phyloP scores from a whole-genome alignment of 2,888 invertebrate species.

The Caenorhabditis parvicauda region DNA sequence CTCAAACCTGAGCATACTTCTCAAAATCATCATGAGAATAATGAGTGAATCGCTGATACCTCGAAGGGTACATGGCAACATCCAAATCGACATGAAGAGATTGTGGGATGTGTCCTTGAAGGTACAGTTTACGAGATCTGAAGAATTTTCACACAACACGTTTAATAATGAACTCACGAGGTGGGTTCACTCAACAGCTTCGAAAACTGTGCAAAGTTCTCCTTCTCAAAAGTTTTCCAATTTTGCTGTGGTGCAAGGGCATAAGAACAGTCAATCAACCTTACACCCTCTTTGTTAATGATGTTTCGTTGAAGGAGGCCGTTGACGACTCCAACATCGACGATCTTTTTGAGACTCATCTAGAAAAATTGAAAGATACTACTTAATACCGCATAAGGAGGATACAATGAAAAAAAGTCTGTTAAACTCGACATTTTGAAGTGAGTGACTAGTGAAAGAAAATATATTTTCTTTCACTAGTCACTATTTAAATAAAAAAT shows the following conservation, averaged over 20 bases:
- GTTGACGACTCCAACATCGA: conserved; percentile 23
- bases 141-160: conserved; percentile 1
- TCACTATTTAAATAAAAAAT: too few species aligned
- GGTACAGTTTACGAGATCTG: conserved; percentile 31
- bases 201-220: conserved; percentile 47
- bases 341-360: conserved; percentile 34
- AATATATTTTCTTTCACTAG: too few species aligned
- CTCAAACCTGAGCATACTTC: conserved; percentile 39
- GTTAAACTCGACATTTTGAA: too few species aligned
- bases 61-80: conserved; percentile 48
- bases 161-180: conserved; percentile 18
- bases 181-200: conserved; percentile 21
- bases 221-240: conserved; percentile 39
- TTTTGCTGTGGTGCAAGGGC: conserved; percentile 34
- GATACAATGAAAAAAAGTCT: not conserved
- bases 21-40: conserved; percentile 49
- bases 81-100: conserved; percentile 48
- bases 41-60: conserved; percentile 44
- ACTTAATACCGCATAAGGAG: not conserved
- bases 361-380: conserved; percentile 1
- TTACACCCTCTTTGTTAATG: conserved; percentile 37
- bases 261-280: conserved; percentile 46
- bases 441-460: too few species aligned
- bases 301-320: conserved; percentile 27
- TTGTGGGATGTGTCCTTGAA: conserved; percentile 44